Evolutionary conservation across 1,140 invertebrate species (phyloP), one percentile per base, ranked within the genome.

Genomic region (Pogonomyrmex barbatus): DNA sequence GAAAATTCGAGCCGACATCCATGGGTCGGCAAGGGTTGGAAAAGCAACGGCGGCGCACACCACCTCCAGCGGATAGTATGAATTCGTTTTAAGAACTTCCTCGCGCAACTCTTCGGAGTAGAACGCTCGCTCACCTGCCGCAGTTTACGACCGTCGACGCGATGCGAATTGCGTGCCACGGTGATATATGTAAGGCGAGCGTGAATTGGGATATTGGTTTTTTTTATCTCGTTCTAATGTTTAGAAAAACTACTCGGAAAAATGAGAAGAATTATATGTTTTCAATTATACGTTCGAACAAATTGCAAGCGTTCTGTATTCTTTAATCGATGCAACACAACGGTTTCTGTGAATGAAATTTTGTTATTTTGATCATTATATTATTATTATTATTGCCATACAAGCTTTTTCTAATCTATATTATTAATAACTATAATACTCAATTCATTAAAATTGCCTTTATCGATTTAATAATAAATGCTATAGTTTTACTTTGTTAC

Each of bases 1-100:
- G 88, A 82, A 84, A 91, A 91, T 76, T 88, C 87, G 75, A 81
- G 52, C 39, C 86, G 90, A 91, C 87, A 73, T 70, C 47, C 81
- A 62, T 17, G n/a, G 9, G 58, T 36, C 10, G 50, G 67, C 79
- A 85, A 87, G 79, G 86, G 79, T 90, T 89, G 68, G 45, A 62
- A 24, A 17, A 45, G 30, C 52, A 12, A 8, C 17, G 36, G 30
- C 45, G 45, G 36, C 60, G 68, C 42, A 0, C 14, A 33, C 14
- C 12, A 68, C 8, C 30, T n/a, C 17, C 60, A 17, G 47, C 12
- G 52, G 36, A 50, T 56, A 24, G 65, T 33, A 71, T 75, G 73
- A 79, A 75, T 68, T 73, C 45, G 77, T 84, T 87, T 89, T 89
- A 89, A 87, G 85, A 87, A 76, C 47, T 79, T 58, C 79, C 79